Conservation (phyloP, 2,797 vertebrate species). For the Clarias platycephalus region DNA sequence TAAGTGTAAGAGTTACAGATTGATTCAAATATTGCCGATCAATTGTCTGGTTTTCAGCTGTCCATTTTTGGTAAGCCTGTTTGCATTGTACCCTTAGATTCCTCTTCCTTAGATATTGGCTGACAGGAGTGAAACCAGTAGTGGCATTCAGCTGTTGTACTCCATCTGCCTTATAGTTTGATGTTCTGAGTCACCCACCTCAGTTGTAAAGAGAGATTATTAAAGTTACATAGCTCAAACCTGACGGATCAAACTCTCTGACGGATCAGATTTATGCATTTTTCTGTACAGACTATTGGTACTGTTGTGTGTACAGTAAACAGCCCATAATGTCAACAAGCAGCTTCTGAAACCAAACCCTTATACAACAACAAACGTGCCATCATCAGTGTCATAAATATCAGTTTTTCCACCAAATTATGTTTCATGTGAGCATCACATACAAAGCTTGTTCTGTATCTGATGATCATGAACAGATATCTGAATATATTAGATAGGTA, state of each 20-base stretch:
- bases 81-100: background rate
- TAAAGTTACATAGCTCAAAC: background rate
- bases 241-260: no score
- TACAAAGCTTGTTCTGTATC: no score
- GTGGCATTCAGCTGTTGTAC: background rate
- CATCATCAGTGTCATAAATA: no score
- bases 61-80: background rate
- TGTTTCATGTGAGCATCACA: no score
- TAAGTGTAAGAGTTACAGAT: background rate
- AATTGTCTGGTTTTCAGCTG: background rate
- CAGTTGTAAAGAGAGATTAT: background rate
- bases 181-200: background rate
- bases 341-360: no score
- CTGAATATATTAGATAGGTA: no score
- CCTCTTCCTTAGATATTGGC: background rate
- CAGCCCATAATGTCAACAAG: no score
- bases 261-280: background rate
- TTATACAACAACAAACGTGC: no score
- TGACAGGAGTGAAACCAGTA: background rate
- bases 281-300: no score
- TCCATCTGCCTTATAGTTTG: background rate
- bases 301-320: no score
- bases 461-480: no score
- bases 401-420: no score
- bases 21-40: background rate